phyloP scores from a whole-genome alignment of 2,888 invertebrate species.

The Sipha maydis region DNA sequence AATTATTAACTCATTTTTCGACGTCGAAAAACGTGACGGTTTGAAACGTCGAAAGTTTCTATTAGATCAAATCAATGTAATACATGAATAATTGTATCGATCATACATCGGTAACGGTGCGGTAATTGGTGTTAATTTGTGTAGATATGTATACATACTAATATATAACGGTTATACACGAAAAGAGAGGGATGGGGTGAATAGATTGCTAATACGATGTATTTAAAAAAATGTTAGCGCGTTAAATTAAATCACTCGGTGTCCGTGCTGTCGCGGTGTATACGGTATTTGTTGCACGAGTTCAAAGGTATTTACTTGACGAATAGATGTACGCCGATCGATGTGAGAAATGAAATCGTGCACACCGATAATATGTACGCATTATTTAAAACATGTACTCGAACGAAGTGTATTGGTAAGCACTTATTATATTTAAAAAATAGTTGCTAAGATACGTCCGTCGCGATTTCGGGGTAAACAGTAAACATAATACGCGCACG shows the following conservation, averaged over 20 bases:
- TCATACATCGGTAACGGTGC: too few relatives aligned
- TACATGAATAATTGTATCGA: too few relatives aligned
- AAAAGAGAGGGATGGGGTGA: not conserved
- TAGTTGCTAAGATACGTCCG: slow-evolving; percentile 35
- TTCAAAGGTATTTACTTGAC: not conserved
- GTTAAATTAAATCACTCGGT: slow-evolving; percentile 25
- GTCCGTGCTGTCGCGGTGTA: not conserved
- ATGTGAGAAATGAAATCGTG: not conserved
- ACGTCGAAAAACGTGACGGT: too few relatives aligned
- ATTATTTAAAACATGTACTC: not conserved
- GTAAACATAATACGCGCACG: not conserved
- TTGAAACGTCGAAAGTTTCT: not conserved
- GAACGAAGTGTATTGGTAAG: not conserved
- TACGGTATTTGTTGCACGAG: not conserved
- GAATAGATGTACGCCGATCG: not conserved
- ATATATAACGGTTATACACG: not conserved
- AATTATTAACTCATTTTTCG: too few relatives aligned
- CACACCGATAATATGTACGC: not conserved
- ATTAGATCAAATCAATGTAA: not conserved
- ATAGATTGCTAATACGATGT: not conserved
- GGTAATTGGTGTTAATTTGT: too few relatives aligned
- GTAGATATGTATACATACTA: not conserved
- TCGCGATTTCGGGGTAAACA: slow-evolving; percentile 9
- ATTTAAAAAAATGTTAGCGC: not conserved
- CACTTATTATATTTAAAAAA: slow-evolving; percentile 1